Conservation (phyloP, 53 echinoderm and acorn worm genomes). For the Henricia sp. region DNA sequence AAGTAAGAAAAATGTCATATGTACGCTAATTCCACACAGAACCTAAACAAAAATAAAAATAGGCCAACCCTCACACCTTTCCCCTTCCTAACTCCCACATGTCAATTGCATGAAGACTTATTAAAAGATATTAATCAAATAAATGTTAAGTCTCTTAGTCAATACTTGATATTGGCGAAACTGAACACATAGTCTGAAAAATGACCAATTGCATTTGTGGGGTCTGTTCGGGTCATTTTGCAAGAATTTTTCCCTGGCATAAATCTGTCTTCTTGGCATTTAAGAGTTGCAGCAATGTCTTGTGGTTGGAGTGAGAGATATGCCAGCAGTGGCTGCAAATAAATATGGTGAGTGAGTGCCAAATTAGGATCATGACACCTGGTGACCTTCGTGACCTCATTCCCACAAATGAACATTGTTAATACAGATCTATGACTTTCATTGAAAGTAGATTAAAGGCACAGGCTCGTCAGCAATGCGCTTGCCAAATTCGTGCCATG, state of each 20-base stretch:
- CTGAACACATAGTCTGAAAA: not conserved
- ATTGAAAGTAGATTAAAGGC: not conserved
- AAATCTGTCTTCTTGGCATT: conserved; percentile 37
- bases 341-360: conserved; percentile 8
- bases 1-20: too few relatives aligned
- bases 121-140: too few relatives aligned
- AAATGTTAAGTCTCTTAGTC: too few relatives aligned
- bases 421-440: not conserved
- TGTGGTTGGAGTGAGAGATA: not conserved
- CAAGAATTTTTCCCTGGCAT: not conserved
- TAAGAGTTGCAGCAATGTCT: not conserved
- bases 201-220: not conserved
- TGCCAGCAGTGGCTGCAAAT: conserved; percentile 12
- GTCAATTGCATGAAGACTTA: too few relatives aligned
- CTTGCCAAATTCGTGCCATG: too few relatives aligned
- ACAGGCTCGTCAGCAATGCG: too few relatives aligned
- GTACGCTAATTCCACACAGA: too few relatives aligned
- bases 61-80: too few relatives aligned
- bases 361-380: conserved; percentile 39
- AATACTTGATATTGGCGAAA: not conserved
- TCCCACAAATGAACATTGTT: conserved; percentile 20
- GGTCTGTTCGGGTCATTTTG: not conserved
- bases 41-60: too few relatives aligned
- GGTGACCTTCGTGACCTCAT: conserved; percentile 27
- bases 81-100: too few relatives aligned